phyloP scores from a whole-genome alignment of 2,797 vertebrate genomes.

The Mus minutoides region DNA sequence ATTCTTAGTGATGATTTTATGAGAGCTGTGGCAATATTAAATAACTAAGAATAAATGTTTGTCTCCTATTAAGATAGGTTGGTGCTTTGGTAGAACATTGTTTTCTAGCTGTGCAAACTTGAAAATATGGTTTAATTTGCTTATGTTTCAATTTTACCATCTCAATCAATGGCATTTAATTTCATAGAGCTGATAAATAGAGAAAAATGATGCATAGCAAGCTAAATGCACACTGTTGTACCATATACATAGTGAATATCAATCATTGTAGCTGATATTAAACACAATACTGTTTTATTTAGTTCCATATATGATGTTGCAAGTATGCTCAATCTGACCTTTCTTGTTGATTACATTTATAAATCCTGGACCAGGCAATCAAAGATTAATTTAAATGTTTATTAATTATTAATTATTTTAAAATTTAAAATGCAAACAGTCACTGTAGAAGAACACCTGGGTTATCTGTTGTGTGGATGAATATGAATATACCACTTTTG shows the following conservation, averaged over 20 bases:
- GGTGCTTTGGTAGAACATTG: neutral
- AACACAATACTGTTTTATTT: neutral
- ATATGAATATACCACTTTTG: neutral
- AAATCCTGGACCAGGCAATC: neutral
- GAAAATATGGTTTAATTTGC: neutral
- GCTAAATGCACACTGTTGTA: neutral
- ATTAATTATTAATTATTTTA: neutral
- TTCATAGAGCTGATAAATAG: neutral
- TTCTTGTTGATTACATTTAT: neutral
- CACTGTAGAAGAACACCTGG: neutral
- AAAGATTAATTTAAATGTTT: neutral
- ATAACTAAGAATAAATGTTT: neutral
- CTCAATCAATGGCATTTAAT: neutral
- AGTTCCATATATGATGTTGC: neutral
- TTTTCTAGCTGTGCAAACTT: neutral
- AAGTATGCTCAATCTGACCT: neutral
- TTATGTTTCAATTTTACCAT: neutral
- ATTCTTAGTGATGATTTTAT: neutral
- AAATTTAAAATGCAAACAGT: neutral
- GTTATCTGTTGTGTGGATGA: neutral
- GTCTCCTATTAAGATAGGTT: neutral
- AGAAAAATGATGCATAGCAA: neutral
- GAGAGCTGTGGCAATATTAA: neutral
- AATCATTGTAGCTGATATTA: neutral
- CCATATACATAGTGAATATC: neutral